Base-by-base conservation (phyloP, 2,888 invertebrate genomes). In the Hypena proboscidalis region DNA sequence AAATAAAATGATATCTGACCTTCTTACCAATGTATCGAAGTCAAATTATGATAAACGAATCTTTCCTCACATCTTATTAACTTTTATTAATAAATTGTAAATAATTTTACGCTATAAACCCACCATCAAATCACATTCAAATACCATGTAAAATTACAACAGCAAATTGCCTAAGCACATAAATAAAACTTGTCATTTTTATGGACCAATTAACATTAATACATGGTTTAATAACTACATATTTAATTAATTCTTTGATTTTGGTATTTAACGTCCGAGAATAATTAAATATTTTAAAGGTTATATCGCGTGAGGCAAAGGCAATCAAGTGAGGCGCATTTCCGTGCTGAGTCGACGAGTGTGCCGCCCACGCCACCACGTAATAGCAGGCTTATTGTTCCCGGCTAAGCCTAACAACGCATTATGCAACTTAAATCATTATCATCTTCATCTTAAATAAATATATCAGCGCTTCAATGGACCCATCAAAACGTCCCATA, bases 311-410 rank as follows among this genome's bases (percentile, higher is more conserved):
- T 59, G 62, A 45, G 39, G 33, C 31, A 33, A 46, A 53, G 39
- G 35, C 33, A 59, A 58, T 52, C 46, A 62, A 51, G 39, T 53
- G 38, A 30, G 17, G 48, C 46, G 52, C 61, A 65, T 51, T 65
- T 65, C 55, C 50, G 50, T 46, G 38, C 26, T 54, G 6, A 36
- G 26, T 22, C 36, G 45, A 46, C 40, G 48, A 40, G 50, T 33
- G 34, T 39, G 22, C 36, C 53, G 51, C 70, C 69, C 67, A 71
- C 71, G 60, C 59, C 17, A 35, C 26, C 37, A 31, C 42, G 41
- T 67, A 71, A 68, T 67, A 55, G 59, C 50, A 34, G 45, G 31
- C 51, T 44, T 53, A 71, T 70, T 72, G 68, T 72, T 72, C 50
- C 58, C 43, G 36, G 31, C 54, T 66, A 57, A 52, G 38, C 49